Conservation (phyloP, 2,888 invertebrate species). For the Melieria picta region DNA sequence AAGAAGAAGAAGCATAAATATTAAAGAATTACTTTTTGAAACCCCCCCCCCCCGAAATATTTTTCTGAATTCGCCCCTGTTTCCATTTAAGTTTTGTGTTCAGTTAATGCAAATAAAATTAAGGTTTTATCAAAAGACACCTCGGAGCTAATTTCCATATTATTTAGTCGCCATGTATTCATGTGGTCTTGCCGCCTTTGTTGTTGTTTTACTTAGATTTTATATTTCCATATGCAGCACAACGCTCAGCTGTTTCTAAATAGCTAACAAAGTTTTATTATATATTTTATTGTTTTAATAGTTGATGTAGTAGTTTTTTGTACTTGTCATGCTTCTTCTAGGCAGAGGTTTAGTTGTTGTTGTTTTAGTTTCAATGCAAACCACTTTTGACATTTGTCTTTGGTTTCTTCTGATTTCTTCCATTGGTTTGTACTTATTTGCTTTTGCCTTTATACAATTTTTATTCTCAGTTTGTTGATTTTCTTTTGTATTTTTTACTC, state of each 20-base stretch:
- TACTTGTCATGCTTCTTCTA: background rate
- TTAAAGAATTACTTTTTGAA: no score
- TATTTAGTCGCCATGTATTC: background rate
- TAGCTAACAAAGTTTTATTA: background rate
- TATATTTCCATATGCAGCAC: no score
- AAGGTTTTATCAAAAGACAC: background rate
- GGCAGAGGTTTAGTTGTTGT: background rate
- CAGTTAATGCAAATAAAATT: background rate
- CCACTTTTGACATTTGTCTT: background rate
- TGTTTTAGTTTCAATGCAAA: constrained; percentile 1
- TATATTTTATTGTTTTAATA: background rate
- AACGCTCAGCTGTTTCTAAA: background rate
- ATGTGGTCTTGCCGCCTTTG: background rate
- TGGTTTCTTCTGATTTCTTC: background rate
- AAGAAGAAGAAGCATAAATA: no score
- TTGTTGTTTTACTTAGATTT: background rate
- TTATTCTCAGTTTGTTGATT: no score
- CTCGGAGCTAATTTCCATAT: background rate
- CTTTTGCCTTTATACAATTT: background rate
- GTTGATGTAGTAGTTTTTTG: background rate
- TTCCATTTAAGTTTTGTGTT: background rate
- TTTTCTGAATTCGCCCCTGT: no score
- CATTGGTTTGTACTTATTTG: background rate
- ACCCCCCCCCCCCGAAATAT: no score
- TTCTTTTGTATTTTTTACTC: background rate